Base-by-base conservation (phyloP, 1,140 invertebrate genomes). In the Chelonus insularis region DNA sequence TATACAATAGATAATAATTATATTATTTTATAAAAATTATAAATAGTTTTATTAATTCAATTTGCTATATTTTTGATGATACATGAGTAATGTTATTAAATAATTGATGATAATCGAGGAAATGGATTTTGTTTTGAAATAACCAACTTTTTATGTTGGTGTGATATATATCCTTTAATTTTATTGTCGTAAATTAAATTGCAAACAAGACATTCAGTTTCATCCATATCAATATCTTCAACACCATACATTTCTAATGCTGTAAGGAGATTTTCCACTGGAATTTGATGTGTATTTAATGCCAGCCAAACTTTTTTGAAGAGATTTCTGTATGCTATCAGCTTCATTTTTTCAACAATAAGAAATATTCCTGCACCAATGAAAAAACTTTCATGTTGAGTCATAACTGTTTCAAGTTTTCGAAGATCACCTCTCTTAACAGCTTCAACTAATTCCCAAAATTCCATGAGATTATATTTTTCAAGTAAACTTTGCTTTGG, bases 71-170 rank as follows among this genome's bases (percentile, higher is more conserved):
- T n/a, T n/a, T n/a, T n/a, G n/a, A n/a, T n/a, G n/a, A n/a, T n/a
- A n/a, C n/a, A n/a, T n/a, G n/a, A n/a, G n/a, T n/a, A n/a, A n/a
- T n/a, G 11, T 48, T 23, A 1, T 71, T 67, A 76, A 16, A 57
- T 57, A 68, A 80, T 76, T 0, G 76, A 74, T 5, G 80, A 81
- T 34, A 93, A 75, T 25, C 85, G 80, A 14, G 97, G 96, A 79
- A 99, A 99, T 11, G 97, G 91, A 84, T 96, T 96, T 74, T 95
- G 91, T 81, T 99, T 99, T 66, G 95, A 97, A 37, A 99, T 91
- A 47, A 99, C 96, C 48, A 99, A 83, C 82, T 98, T 98, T 75
- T 97, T 91, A 80, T 99, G 96, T 62, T 95, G 92, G 81, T 97
- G 91, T 0, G 96, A 98, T 73, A 99, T 97, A 76, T 99, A 99